Base-by-base conservation (phyloP, 2,888 invertebrate genomes). In the Stenchaetothrips biformis region DNA sequence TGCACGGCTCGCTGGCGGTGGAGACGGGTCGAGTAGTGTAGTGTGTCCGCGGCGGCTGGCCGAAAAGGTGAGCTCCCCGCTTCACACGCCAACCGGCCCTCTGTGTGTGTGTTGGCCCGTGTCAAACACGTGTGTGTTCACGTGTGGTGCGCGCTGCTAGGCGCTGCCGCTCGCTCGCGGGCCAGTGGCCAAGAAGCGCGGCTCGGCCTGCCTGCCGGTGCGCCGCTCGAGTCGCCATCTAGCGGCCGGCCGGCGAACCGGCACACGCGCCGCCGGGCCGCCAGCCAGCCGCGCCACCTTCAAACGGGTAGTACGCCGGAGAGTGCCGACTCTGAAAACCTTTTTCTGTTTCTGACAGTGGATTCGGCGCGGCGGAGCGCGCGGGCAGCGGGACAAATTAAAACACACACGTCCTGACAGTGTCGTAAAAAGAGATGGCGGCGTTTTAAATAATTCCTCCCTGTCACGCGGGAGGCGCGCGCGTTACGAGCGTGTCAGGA, bases 61-160 rank as follows among this genome's bases (percentile, higher is more conserved):
- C 16, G 53, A 13, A 18, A 53, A 13, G 53, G 53, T 53, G 53
- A 0, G 53, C 9, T 53, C 37, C 37, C 37, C 37, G 37, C 13
- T 59, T 59, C 59, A 59, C 59, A 59, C 59, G 59, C 59, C 4
- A 59, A 13, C 59, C 59, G 59, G 53, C 18, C 53, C 11, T 1
- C 4, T 2, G 67, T 11, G 25, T 21, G 67, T 74, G 25, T 74
- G 67, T 7, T 11, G 67, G 9, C 21, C 67, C 67, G 67, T 67
- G 67, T 21, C 21, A n/a, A 8, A 74, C 67, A 74, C 67, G 67
- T 74, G 67, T 74, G 67, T 74, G 67, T 21, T 67, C 67, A 67
- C 67, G 67, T 74, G 67, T 25, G 37, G 37, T 37, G 67, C 67
- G 25, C 21, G 25, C 67, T 0, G 67, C 67, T 11, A 25, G 37